Base-by-base conservation (phyloP, 2,888 invertebrate genomes). In the Aphidius colemani region DNA sequence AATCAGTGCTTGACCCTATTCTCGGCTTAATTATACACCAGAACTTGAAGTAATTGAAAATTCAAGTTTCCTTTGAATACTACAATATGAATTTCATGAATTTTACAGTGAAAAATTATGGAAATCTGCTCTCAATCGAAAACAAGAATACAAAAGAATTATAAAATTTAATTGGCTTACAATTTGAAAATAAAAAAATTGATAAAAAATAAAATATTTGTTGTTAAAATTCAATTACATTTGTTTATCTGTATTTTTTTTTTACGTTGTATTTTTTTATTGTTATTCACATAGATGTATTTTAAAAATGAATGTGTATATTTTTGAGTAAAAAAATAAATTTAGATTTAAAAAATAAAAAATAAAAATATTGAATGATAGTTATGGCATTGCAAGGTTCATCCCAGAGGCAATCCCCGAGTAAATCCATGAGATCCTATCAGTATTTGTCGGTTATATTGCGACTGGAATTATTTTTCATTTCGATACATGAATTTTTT, bases 1-100 rank as follows among this genome's bases (percentile, higher is more conserved):
- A 50, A 30, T 18, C 50, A 30, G 43, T 59, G 41, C 49, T 63
- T 59, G 53, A 59, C 59, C 59, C 49, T 39, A 11, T 63, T 63
- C 11, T 59, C 41, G 30, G 39, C 48, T 49, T 63, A 63, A 63
- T 63, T 63, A 63, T 41, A 45, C 13, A 18, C 18, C 51, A 30
- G 30, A 53, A 43, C 46, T 57, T 48, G 44, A 41, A 44, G 30
- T 45, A 57, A 63, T 63, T 30, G 53, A 53, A 59, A 55, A 48
- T 53, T 63, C 59, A 55, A 53, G 53, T n/a, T 13, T 48, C 48
- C 43, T 59, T 64, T 59, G 44, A 44, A 44, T 48, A 39, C 56
- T n/a, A 30, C 51, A 40, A 53, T 8, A 49, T 44, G 45, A 62
- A 56, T 62, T 9, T 39, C 46, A 45, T 53, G 53, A 53, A 30